Conservation (phyloP, 2,113 vertebrate species). For the Cisticola juncidis region DNA sequence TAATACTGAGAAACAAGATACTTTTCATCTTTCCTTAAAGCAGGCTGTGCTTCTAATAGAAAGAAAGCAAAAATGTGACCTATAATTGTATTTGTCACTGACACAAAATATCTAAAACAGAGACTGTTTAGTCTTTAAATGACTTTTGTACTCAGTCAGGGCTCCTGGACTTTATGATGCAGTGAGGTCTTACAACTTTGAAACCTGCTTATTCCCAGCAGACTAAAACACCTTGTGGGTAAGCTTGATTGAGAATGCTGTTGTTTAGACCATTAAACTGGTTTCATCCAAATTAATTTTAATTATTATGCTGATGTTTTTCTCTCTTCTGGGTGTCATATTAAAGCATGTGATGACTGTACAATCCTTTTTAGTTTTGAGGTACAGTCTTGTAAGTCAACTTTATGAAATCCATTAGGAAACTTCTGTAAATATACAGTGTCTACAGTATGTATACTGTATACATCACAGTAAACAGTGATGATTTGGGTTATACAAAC, state of each 20-base stretch:
- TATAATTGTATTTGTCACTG: background rate
- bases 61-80: background rate
- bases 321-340: background rate
- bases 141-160: background rate
- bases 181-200: background rate
- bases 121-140: background rate
- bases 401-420: background rate
- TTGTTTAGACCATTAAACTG: background rate
- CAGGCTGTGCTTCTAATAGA: background rate
- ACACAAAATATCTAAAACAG: background rate
- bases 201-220: background rate
- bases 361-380: background rate
- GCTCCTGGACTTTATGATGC: background rate
- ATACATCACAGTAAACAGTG: background rate
- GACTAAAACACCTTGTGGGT: background rate
- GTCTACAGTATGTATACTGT: too few relatives aligned
- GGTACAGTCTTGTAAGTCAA: background rate
- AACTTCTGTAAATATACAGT: background rate
- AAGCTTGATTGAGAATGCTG: background rate
- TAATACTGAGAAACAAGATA: background rate
- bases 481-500: background rate
- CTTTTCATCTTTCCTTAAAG: background rate
- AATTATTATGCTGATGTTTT: background rate
- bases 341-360: background rate
- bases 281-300: background rate